Base-by-base conservation (phyloP, 92 coral and sea anemone species). In the Porites evermanni region DNA sequence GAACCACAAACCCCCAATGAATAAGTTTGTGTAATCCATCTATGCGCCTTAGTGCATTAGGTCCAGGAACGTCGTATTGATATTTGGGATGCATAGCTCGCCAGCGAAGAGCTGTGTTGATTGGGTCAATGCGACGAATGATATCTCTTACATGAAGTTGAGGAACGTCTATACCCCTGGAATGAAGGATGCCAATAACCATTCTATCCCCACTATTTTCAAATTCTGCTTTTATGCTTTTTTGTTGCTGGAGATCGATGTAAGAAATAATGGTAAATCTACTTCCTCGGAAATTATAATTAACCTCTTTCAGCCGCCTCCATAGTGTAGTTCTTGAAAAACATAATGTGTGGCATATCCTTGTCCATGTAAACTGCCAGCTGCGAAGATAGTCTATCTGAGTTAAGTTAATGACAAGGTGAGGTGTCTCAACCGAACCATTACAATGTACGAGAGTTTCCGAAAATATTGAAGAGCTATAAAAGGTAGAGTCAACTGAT, bases 331-430 rank as follows among this genome's bases (percentile, higher is more conserved):
- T 85, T 12, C 87, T 32, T 17, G 89, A 89, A 12, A 85, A 29
- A 51, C 87, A 75, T 24, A 89, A 51, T 2, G 83, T 68, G n/a
- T 58, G 70, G 50, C 78, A 60, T 12, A 89, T 78, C 52, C 92
- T 84, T 20, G 88, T 69, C 92, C 86, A 89, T 8, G 92, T 52
- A 84, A 89, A 89, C 14, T 72, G 50, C 92, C 89, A 89, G 19
- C 76, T 72, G 2, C 92, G 80, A 14, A 89, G 74, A 32, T 78
- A 89, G 6, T 89, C 88, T 3, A 88, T 69, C 23, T 88, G 91
- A n/a, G 69, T 71, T 2, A 89, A n/a, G 32, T 89, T 89, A 1
- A 89, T 67, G 2, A 19, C 65, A 1, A 84, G 13, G 19, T 67
- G 53, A 13, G 89, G 92, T 72, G 89, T 72, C 16, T 86, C 89